Percentiles rank a stretch among this genome's conserved stretches.
These are phyloP conservation scores for Drosophila suboccidentalis DNA, from an alignment of 2,888 invertebrate species.

Conservation along the genomic window DNA sequence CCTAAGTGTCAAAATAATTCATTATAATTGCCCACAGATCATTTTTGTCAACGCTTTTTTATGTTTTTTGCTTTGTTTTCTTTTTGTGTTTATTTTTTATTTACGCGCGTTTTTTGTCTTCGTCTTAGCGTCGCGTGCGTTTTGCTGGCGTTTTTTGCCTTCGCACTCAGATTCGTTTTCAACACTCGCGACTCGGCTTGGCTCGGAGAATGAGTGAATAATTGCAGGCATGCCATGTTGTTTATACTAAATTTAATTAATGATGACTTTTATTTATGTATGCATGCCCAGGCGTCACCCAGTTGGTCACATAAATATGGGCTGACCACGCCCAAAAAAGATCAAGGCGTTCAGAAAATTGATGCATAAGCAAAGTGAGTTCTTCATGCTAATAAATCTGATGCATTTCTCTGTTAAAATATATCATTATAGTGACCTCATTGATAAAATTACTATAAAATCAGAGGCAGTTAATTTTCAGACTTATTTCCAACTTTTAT, in stretches of 20 bases:
- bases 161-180: constrained; percentile 23
- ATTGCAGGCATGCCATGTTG: constrained; percentile 74
- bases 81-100: constrained; percentile 9
- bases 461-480: background rate
- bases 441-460: background rate
- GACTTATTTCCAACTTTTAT: too few species aligned
- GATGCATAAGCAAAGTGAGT: background rate
- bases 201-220: constrained; percentile 69
- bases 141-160: constrained; percentile 46
- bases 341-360: constrained; percentile 6
- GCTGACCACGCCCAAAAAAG: constrained; percentile 47
- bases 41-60: constrained; percentile 73
- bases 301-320: constrained; percentile 66
- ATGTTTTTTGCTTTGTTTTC: constrained; percentile 8
- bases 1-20: constrained; percentile 83
- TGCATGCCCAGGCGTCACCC: constrained; percentile 62
- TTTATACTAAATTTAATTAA: constrained; percentile 79
- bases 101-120: constrained; percentile 46
- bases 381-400: background rate
- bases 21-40: constrained; percentile 84
- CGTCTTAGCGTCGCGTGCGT: constrained; percentile 59
- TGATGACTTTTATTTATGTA: constrained; percentile 79
- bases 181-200: constrained; percentile 36
- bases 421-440: background rate
- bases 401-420: background rate